phyloP scores from a whole-genome alignment of 2,113 vertebrate species.

The Bufo bufo region DNA sequence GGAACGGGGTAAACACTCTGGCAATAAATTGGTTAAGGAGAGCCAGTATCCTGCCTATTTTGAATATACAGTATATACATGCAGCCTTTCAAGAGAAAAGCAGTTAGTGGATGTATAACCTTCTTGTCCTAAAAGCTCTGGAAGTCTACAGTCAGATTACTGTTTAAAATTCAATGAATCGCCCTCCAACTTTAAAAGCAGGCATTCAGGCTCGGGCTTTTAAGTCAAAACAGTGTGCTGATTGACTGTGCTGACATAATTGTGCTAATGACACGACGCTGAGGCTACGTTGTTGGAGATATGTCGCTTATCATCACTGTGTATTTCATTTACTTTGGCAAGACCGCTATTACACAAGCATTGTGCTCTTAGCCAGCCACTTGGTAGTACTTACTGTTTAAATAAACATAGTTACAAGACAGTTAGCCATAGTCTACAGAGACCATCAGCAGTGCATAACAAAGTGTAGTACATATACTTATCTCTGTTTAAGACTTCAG shows the following conservation, averaged over 20 bases:
- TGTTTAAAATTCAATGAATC: conserved; percentile 67
- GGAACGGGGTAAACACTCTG: no score
- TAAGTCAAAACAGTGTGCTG: conserved; percentile 76
- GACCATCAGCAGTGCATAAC: background rate
- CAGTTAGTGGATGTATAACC: conserved; percentile 63
- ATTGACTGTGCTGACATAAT: conserved; percentile 78
- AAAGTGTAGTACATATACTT: conserved; percentile 9
- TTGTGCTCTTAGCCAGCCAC: conserved; percentile 74
- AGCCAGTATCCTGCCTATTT: no score
- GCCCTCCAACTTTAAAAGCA: conserved; percentile 67
- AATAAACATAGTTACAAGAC: conserved; percentile 71
- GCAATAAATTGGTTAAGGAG: no score
- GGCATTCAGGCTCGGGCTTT: conserved; percentile 65
- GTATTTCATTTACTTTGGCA: conserved; percentile 72
- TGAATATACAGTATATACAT: background rate
- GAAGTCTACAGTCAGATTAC: conserved; percentile 61
- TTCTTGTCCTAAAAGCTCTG: conserved; percentile 68
- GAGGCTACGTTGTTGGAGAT: conserved; percentile 70
- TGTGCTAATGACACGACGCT: conserved; percentile 78
- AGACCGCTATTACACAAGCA: conserved; percentile 70
- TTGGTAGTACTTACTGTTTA: conserved; percentile 72
- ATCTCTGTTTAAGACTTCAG: conserved; percentile 30
- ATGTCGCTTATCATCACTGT: conserved; percentile 75
- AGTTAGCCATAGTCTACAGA: conserved; percentile 71
- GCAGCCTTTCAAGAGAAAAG: background rate